These are phyloP conservation scores for Sebastes matsubarae DNA, from an alignment of 2,797 vertebrate genomes.

Conservation along the genomic window DNA sequence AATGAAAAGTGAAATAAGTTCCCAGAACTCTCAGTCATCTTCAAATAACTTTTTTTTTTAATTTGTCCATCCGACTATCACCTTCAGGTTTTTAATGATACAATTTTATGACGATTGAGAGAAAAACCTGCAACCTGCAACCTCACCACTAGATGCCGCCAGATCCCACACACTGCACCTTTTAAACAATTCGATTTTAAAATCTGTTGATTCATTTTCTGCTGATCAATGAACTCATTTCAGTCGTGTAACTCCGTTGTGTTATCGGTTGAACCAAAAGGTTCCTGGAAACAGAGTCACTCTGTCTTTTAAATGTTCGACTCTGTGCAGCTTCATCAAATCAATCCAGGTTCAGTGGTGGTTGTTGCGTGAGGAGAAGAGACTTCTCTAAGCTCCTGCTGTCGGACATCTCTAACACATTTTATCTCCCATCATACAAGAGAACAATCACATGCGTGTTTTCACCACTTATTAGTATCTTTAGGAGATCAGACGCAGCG, in stretches of 20 bases:
- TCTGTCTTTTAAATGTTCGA: background rate
- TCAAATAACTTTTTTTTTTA: background rate
- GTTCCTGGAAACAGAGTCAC: background rate
- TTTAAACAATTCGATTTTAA: background rate
- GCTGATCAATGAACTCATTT: background rate
- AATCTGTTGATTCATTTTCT: background rate
- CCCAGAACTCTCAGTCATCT: background rate
- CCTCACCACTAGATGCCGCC: background rate
- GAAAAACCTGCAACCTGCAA: background rate
- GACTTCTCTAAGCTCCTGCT: background rate
- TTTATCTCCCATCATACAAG: conserved; percentile 5
- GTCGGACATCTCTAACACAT: background rate
- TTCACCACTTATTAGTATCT: conserved; percentile 24
- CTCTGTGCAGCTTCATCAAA: background rate
- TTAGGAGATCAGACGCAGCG: conserved; percentile 1
- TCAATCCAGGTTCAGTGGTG: background rate
- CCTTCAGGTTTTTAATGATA: background rate
- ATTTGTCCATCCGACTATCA: background rate
- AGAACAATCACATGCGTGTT: conserved; percentile 30
- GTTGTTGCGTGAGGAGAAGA: background rate
- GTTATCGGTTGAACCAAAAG: too few species aligned
- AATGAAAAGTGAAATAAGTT: background rate
- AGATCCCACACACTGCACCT: background rate
- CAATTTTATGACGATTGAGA: background rate
- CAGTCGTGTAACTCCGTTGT: too few species aligned